Evolutionary conservation across 2,797 vertebrate species (phyloP).

Genomic region (Holocentrus rufus): DNA sequence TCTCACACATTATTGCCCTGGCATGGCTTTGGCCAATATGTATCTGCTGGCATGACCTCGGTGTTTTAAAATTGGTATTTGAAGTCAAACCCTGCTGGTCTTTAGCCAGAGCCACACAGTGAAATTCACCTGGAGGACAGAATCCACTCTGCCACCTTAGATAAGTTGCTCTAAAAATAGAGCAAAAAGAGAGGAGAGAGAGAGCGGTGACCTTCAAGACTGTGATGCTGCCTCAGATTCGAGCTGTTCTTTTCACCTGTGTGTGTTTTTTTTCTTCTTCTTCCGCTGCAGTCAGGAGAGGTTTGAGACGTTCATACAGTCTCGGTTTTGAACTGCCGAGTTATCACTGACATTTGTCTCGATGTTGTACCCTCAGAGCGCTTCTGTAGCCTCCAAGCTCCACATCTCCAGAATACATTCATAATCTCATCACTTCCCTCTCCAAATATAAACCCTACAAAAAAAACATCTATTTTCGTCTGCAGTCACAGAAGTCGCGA

Average conservation of each 20-base stretch:
- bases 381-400: slow-evolving; percentile 27
- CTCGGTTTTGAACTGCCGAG: slow-evolving; percentile 10
- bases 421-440: slow-evolving; percentile 40
- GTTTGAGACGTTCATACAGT: not conserved
- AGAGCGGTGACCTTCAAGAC: slow-evolving; percentile 79
- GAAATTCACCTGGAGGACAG: slow-evolving; percentile 69
- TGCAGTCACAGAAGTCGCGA: slow-evolving; percentile 92
- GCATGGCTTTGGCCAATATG: not conserved
- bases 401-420: slow-evolving; percentile 50
- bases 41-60: not conserved
- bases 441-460: slow-evolving; percentile 39
- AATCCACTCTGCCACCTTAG: slow-evolving; percentile 69
- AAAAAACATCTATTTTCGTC: slow-evolving; percentile 56
- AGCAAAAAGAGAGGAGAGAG: slow-evolving; percentile 66
- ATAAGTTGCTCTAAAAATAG: slow-evolving; percentile 81
- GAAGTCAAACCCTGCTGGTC: slow-evolving; percentile 34
- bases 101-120: slow-evolving; percentile 49
- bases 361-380: slow-evolving; percentile 25
- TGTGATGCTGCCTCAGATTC: slow-evolving; percentile 52
- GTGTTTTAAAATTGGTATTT: slow-evolving; percentile 39
- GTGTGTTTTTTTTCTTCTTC: slow-evolving; percentile 8
- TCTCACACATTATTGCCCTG: slow-evolving; percentile 4
- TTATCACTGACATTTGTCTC: not conserved
- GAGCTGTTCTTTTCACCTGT: slow-evolving; percentile 30
- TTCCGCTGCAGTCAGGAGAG: slow-evolving; percentile 34